Evolutionary conservation across 2,888 invertebrate species (phyloP), one percentile per base, ranked within the genome.

Genomic region (Lasioglossum pauxillum): DNA sequence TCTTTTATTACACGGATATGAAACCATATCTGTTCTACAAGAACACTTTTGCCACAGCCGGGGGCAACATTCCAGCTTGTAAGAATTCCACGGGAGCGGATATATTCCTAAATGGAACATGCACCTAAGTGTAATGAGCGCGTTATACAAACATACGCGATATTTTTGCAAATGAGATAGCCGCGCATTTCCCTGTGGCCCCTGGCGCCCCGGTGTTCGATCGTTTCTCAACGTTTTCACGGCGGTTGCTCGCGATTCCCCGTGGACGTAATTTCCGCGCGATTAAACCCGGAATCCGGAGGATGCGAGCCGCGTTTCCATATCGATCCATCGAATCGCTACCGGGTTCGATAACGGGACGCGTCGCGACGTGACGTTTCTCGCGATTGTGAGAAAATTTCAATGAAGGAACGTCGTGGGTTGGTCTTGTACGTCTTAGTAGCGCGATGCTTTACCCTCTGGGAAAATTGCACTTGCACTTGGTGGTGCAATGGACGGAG

Each of bases 251-350:
- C 35, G 10, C 44, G 60, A 46, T 31, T 38, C 35, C 23, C 31
- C 49, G 38, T 31, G 38, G 75, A 49, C 35, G 46, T 38, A 67
- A 75, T 75, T 80, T 80, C 80, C 75, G 75, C 27, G 27, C 80
- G 80, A 35, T 67, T 67, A 67, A 31, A 23, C 67, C 19, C 67
- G 67, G 67, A 67, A 83, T 83, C 75, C 83, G 80, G 80, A 67
- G 67, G 67, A 67, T 67, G 67, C 67, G 67, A 27, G 60, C 16
- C 5, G 19, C 67, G 35, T 67, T 67, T 35, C 19, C 67, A 35
- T 35, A 35, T 67, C 67, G 67, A 67, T 67, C 10, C 35, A 1
- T 35, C 67, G 67, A 23, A 35, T 16, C 67, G 67, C 67, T 67
- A 67, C 67, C 67, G 19, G 67, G 35, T 23, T 67, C 23, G 35